Evolutionary conservation across 2,888 invertebrate genomes (phyloP), one percentile per base, ranked within the genome.

Genomic region (Syritta pipiens): DNA sequence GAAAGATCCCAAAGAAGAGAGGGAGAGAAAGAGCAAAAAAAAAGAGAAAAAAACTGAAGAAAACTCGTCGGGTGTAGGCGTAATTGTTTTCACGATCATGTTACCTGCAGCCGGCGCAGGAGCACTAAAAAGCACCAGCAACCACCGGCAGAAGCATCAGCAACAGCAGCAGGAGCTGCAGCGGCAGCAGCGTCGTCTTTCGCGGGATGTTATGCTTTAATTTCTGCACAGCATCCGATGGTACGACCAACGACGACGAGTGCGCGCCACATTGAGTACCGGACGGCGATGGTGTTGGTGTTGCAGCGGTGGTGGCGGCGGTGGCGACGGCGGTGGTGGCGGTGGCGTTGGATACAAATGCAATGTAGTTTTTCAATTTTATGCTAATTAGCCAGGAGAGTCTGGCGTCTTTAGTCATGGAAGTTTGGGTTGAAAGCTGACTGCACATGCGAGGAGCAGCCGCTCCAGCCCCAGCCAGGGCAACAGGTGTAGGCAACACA

Each of bases 71-170:
- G 85, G 87, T 86, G 87, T 87, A 85, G 87, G 87, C 87, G 87
- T 87, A 87, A 87, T 87, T 86, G 87, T 86, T 87, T 87, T 83
- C 84, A 84, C 84, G 85, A 84, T 85, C 85, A 86, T 86, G 85
- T 86, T 87, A 83, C 85, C 84, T 76, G 69, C 65, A 69, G 63
- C 69, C 63, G 57, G 51, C 68, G 63, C 48, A 69, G 81, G 74
- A 74, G 67, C 60, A 67, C 65, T 65, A 37, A 65, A 75, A 59
- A 69, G 53, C 32, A 65, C 42, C 60, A 82, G 81, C 53, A 83
- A 84, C 83, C 28, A 9, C 55, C 46, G 42, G 55, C 59, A 53
- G 35, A 24, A 67, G 81, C 37, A 71, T 19, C 55, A 82, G 82
- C 68, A 83, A 84, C 83, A 60, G 71, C 30, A 76, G 69, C 69